Conservation (phyloP, 2,113 vertebrate genomes). For the Zosterops pallidus region DNA sequence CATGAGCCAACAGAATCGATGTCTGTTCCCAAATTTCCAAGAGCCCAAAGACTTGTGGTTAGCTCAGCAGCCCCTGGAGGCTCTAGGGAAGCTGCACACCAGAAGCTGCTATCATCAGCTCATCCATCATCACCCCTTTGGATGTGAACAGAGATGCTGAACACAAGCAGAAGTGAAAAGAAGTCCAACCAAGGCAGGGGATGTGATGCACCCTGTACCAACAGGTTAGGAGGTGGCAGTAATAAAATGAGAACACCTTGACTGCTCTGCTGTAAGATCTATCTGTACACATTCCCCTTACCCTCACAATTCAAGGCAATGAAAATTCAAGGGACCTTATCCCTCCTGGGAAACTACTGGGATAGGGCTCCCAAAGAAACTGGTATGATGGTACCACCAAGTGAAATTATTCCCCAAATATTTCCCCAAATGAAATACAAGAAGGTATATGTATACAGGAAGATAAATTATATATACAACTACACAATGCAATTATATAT, state of each 20-base stretch:
- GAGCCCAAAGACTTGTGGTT: neutral
- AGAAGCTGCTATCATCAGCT: neutral
- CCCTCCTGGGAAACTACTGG: neutral
- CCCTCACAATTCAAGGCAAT: neutral
- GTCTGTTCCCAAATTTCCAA: neutral
- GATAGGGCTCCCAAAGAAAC: neutral
- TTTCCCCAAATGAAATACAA: neutral
- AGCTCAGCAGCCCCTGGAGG: neutral
- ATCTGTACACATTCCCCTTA: neutral
- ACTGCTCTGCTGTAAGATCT: neutral
- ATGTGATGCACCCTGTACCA: rapidly evolving
- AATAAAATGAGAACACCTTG: neutral
- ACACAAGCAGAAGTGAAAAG: neutral
- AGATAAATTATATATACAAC: neutral
- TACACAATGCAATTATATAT: neutral
- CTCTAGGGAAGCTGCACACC: neutral
- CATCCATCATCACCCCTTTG: neutral
- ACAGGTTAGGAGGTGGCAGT: neutral
- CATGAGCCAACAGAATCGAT: rapidly evolving
- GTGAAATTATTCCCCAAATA: neutral
- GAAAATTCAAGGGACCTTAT: neutral
- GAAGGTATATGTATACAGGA: neutral
- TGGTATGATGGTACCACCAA: neutral
- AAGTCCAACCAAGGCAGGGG: neutral
- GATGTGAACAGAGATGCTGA: neutral